Conservation (phyloP, 2,888 invertebrate genomes). For the Villa cingulata region DNA sequence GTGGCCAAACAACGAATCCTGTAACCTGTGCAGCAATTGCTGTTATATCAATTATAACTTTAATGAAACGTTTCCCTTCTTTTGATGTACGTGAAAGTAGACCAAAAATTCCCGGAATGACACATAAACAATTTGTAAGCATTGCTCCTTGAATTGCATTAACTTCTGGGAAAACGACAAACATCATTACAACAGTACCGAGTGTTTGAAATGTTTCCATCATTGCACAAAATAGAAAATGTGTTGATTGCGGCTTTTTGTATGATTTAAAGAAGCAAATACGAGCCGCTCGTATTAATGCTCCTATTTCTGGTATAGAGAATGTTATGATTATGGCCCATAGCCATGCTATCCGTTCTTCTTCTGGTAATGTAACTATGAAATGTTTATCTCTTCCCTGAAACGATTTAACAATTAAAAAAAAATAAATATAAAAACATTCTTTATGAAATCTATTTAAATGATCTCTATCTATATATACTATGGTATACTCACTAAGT, state of each 20-base stretch:
- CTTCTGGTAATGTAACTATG: conserved; percentile 63
- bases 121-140: conserved; percentile 89
- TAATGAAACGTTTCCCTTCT: conserved; percentile 62
- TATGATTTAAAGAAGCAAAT: conserved; percentile 87
- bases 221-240: conserved; percentile 47
- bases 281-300: conserved; percentile 67
- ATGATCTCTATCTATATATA: neutral
- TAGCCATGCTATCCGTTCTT: conserved; percentile 82
- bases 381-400: conserved; percentile 78
- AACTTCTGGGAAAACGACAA: conserved; percentile 77
- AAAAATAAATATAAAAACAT: conserved; percentile 6
- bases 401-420: no score
- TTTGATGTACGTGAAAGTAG: conserved; percentile 69
- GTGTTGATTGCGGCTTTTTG: conserved; percentile 46
- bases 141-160: conserved; percentile 92
- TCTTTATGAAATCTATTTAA: no score
- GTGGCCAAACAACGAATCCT: conserved; percentile 85
- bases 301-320: conserved; percentile 77
- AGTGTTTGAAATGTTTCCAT: conserved; percentile 81
- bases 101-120: conserved; percentile 62
- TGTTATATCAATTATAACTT: conserved; percentile 68
- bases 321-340: conserved; percentile 83
- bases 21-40: conserved; percentile 82
- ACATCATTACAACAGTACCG: conserved; percentile 75
- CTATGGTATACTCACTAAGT: conserved; percentile 47